Evolutionary conservation across 2,113 vertebrate genomes (phyloP), one percentile per base, ranked within the genome.

Genomic region (Ancistrus triradiatus): DNA sequence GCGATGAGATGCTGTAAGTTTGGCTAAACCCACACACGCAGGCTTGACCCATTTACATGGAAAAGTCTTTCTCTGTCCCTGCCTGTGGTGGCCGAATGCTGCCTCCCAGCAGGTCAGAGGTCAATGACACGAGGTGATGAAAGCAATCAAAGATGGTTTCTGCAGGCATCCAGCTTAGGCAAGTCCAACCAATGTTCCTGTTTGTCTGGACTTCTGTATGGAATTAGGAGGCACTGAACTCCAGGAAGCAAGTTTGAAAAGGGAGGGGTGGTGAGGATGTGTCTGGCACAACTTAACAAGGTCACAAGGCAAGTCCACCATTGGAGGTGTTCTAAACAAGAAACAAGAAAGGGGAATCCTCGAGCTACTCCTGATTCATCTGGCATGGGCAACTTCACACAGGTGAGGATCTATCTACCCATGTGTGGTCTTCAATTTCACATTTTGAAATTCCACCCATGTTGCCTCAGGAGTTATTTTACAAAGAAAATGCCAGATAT

Each of bases 141-240:
- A 69, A 81, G 79, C 80, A 84, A 83, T 88, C 86, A 86, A 87
- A 82, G 63, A 73, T 74, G 62, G 78, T 77, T 84, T 84, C 78
- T 78, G 80, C 8, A 21, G 22, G n/a, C 74, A 77, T 68, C 63
- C 68, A 7, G 71, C 79, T 75, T 73, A 48, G 66, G 79, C 83
- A 83, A 6, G 78, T 85, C 76, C 77, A 70, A 63, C 74, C 70
- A 75, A 71, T 47, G 63, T 64, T 10, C 64, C 59, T 3, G 17
- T 72, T 62, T 64, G 66, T 58, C 52, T 66, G 43, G 33, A 64
- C 56, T 47, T 56, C 67, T 49, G 61, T 18, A 59, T 35, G 38
- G 27, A 69, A 65, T 64, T 69, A 61, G 55, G 61, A 65, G 66
- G 42, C 50, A 61, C 42, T 35, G 44, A 61, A 69, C 59, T 50